Conservation (phyloP, 2,888 invertebrate genomes). For the Hoplodrina ambigua region DNA sequence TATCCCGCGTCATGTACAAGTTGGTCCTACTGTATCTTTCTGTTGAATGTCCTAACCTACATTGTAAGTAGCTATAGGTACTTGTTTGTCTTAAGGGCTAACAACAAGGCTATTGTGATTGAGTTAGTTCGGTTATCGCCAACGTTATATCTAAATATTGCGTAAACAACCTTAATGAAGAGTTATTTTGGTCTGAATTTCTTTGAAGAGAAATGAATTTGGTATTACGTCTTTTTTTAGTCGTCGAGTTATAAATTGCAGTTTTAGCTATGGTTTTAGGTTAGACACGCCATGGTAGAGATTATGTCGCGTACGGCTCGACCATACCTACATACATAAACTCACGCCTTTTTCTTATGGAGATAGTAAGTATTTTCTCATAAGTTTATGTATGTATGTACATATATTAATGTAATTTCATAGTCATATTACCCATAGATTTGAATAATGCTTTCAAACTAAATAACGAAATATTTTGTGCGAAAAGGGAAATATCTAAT, state of each 20-base stretch:
- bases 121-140: slow-evolving; percentile 45
- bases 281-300: too few species aligned
- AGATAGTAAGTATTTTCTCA: too few species aligned
- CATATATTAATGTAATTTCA: too few species aligned
- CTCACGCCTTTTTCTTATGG: too few species aligned
- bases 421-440: too few species aligned
- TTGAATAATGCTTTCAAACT: too few species aligned
- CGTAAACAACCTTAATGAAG: slow-evolving; percentile 22
- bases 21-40: slow-evolving; percentile 6
- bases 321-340: too few species aligned
- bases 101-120: slow-evolving; percentile 37
- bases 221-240: not conserved
- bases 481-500: too few species aligned
- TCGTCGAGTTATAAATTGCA: not conserved
- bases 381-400: too few species aligned
- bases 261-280: too few species aligned
- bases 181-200: not conserved
- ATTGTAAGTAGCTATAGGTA: slow-evolving; percentile 7
- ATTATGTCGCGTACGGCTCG: too few species aligned
- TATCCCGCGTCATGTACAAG: not conserved
- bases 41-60: slow-evolving; percentile 10
- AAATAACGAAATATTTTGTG: too few species aligned
- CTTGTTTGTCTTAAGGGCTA: slow-evolving; percentile 39
- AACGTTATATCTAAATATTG: slow-evolving; percentile 34
- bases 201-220: not conserved